Conservation (phyloP, 1,140 invertebrate genomes). For the Archegozetes longisetosus region DNA sequence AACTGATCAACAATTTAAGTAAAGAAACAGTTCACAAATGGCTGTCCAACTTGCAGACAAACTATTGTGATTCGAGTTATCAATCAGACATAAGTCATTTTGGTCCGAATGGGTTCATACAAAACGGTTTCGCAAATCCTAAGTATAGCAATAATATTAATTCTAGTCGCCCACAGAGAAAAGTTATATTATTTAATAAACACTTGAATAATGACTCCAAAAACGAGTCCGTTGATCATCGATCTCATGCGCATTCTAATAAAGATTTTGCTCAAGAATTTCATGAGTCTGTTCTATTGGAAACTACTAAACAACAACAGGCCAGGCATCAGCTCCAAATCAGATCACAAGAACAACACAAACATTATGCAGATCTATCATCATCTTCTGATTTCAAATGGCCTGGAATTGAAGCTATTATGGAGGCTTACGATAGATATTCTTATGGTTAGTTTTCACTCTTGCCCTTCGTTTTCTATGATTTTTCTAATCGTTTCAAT, state of each 20-base stretch:
- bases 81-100: too few relatives aligned
- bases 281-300: conserved; percentile 28
- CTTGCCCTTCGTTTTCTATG: conserved; percentile 3
- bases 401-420: conserved; percentile 28
- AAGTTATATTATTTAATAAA: conserved; percentile 2
- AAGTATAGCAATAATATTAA: conserved; percentile 12
- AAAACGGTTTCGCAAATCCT: conserved; percentile 16
- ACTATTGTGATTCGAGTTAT: background rate
- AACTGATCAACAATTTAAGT: conserved; percentile 1
- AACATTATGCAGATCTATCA: background rate
- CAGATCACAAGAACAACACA: conserved; percentile 1
- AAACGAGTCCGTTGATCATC: too few relatives aligned
- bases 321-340: background rate
- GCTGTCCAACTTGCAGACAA: background rate
- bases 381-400: conserved; percentile 17
- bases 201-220: conserved; percentile 15
- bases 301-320: conserved; percentile 22
- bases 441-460: conserved; percentile 24
- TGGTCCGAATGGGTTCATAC: background rate
- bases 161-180: conserved; percentile 5
- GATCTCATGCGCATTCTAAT: conserved; percentile 11
- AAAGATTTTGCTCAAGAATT: conserved; percentile 31
- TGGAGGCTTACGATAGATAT: conserved; percentile 30
- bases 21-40: conserved; percentile 3
- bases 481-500: too few relatives aligned